Percentiles rank a stretch among this genome's conserved stretches.
Conservation (phyloP, 2,888 invertebrate genomes). For the Agrotis ipsilon region DNA sequence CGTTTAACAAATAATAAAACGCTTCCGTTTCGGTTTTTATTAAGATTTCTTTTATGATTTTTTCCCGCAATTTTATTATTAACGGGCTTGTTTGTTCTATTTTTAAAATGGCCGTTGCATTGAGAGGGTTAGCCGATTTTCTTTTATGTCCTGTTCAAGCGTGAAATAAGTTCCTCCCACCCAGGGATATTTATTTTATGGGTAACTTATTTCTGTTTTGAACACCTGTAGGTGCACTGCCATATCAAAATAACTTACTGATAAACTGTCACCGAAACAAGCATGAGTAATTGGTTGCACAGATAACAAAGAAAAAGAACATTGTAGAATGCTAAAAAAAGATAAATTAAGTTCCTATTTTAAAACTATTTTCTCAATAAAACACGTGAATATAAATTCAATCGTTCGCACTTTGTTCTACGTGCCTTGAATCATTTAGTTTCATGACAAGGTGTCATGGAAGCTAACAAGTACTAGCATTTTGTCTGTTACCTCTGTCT, state of each 20-base stretch:
- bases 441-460: constrained; percentile 70
- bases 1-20: constrained; percentile 44
- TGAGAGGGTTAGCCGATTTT: constrained; percentile 12
- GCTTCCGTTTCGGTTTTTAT: constrained; percentile 42
- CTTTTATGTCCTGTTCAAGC: neutral
- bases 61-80: constrained; percentile 8
- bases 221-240: neutral
- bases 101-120: constrained; percentile 16
- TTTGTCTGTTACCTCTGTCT: constrained; percentile 42
- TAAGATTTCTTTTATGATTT: constrained; percentile 23
- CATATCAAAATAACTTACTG: constrained; percentile 1
- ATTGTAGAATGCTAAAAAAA: constrained; percentile 10
- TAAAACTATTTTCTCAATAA: constrained; percentile 63
- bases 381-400: constrained; percentile 69
- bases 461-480: constrained; percentile 42
- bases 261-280: constrained; percentile 15
- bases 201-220: neutral
- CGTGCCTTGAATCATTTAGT: constrained; percentile 70
- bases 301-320: constrained; percentile 1
- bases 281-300: constrained; percentile 3
- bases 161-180: too few species aligned
- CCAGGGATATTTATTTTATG: too few species aligned
- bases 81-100: constrained; percentile 7
- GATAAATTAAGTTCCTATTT: constrained; percentile 25
- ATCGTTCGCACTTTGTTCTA: constrained; percentile 67